A percentile compares a stretch with the other conserved stretches of the same genome.
Evolutionary conservation across 2,113 vertebrate genomes (phyloP).

Genomic region (Dissostichus mawsoni): DNA sequence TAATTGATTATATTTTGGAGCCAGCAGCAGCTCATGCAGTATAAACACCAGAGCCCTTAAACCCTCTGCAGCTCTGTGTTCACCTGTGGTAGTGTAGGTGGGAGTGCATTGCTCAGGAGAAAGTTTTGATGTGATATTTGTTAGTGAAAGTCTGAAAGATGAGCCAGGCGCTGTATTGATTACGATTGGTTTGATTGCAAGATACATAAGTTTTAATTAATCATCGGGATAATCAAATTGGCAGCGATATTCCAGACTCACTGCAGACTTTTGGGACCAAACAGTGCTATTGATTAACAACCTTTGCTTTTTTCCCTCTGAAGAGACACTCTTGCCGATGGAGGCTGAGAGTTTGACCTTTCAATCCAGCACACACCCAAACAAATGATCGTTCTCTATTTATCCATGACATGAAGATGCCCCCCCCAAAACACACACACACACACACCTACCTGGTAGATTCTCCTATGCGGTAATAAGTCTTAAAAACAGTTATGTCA

Average conservation of each 20-base stretch:
- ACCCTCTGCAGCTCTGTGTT: conserved; percentile 2
- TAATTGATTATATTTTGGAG: neutral
- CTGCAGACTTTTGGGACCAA: conserved; percentile 59
- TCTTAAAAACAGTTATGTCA: conserved; percentile 35
- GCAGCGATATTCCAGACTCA: conserved; percentile 61
- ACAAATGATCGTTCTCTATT: conserved; percentile 49
- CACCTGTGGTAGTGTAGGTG: conserved; percentile 7
- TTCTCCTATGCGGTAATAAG: conserved; percentile 1
- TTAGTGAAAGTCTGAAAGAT: conserved; percentile 49
- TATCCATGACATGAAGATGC: conserved; percentile 13
- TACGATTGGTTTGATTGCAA: conserved; percentile 61
- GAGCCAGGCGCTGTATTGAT: conserved; percentile 56
- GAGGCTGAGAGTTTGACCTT: conserved; percentile 66
- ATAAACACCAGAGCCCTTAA: neutral
- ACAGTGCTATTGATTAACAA: conserved; percentile 73
- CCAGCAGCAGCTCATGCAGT: neutral
- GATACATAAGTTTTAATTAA: conserved; percentile 76
- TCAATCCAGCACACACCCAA: conserved; percentile 53
- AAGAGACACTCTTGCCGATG: conserved; percentile 39
- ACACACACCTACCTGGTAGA: neutral
- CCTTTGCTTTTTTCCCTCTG: conserved; percentile 51
- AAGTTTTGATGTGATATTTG: conserved; percentile 58
- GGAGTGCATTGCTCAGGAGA: conserved; percentile 4
- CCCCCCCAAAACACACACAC: neutral
- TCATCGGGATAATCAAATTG: conserved; percentile 75